Percentiles rank a stretch among this genome's conserved stretches.
These are phyloP conservation scores for Ophion slaviceki DNA, from an alignment of 2,888 invertebrate species.

Conservation along the genomic window DNA sequence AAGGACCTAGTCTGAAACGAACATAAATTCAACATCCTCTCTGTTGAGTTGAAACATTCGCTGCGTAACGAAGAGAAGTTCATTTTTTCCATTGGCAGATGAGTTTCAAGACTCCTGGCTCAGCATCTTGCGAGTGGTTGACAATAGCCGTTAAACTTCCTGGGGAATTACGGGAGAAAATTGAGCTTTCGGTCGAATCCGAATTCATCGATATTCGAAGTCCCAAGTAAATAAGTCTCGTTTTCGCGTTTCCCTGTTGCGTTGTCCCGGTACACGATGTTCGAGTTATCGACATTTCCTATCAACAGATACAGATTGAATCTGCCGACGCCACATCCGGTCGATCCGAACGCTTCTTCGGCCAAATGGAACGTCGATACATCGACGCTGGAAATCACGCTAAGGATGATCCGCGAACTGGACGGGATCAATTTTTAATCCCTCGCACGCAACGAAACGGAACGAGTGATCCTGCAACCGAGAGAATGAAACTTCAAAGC, in stretches of 20 bases:
- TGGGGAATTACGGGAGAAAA: constrained; percentile 89
- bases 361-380: constrained; percentile 91
- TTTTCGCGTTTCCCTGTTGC: background rate
- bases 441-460: background rate
- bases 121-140: constrained; percentile 95
- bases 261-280: background rate
- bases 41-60: background rate
- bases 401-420: constrained; percentile 91
- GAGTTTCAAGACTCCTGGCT: constrained; percentile 90
- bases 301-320: constrained; percentile 87
- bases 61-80: background rate
- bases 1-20: background rate
- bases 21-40: background rate
- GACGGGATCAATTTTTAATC: constrained; percentile 94
- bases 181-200: constrained; percentile 88
- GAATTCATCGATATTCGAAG: constrained; percentile 81
- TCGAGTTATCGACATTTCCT: background rate
- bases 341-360: constrained; percentile 91
- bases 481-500: background rate
- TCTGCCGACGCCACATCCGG: constrained; percentile 91
- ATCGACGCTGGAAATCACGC: constrained; percentile 88
- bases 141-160: constrained; percentile 91
- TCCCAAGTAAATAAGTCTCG: constrained; percentile 73
- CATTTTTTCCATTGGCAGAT: constrained; percentile 85
- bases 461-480: background rate